Conservation (phyloP, 2,888 invertebrate species). For the Conops quadrifasciatus region DNA sequence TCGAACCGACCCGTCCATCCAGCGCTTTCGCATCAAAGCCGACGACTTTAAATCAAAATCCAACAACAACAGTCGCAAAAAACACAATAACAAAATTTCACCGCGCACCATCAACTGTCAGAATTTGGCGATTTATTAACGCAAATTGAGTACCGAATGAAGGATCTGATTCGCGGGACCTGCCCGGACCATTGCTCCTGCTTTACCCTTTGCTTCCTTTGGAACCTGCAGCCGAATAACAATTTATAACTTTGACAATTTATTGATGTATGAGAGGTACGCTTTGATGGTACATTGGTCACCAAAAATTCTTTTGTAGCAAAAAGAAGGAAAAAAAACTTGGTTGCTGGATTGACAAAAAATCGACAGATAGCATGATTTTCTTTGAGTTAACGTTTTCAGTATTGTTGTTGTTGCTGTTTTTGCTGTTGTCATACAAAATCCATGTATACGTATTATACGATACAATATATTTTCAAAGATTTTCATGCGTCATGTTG, state of each 20-base stretch:
- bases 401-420: constrained; percentile 5
- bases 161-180: constrained; percentile 44
- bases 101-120: constrained; percentile 59
- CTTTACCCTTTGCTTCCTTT: constrained; percentile 31
- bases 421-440: not conserved
- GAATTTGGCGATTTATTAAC: constrained; percentile 62
- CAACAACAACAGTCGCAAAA: not conserved
- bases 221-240: not conserved
- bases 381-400: constrained; percentile 18
- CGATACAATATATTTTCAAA: constrained; percentile 16
- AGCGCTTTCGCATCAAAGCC: too few species aligned
- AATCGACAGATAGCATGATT: constrained; percentile 28
- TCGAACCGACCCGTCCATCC: too few species aligned
- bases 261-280: constrained; percentile 25
- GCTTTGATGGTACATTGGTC: constrained; percentile 19
- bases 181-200: constrained; percentile 33
- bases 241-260: constrained; percentile 32
- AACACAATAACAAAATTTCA: not conserved
- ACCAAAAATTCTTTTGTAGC: constrained; percentile 33
- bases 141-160: constrained; percentile 61
- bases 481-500: constrained; percentile 31
- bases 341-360: not conserved
- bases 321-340: not conserved
- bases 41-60: constrained; percentile 8
- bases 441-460: not conserved